Conservation (phyloP, 2,113 vertebrate genomes). For the Spea multiplicata region DNA sequence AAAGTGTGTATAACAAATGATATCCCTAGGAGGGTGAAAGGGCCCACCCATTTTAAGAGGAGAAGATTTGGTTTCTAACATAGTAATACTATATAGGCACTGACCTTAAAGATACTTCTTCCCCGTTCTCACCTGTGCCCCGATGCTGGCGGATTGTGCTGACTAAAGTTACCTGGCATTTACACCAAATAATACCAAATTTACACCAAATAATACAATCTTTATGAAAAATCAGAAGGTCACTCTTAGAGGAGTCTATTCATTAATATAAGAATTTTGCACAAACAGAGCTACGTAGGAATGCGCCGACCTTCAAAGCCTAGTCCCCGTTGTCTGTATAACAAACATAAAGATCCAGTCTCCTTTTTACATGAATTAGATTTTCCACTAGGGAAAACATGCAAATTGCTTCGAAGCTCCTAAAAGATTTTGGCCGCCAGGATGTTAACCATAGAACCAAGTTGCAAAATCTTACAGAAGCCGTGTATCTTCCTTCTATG, state of each 20-base stretch:
- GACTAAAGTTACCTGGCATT: conserved; percentile 85
- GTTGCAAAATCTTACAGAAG: no score
- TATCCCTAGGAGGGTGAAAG: conserved; percentile 61
- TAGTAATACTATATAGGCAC: conserved; percentile 86
- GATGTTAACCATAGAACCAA: no score
- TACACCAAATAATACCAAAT: conserved; percentile 72
- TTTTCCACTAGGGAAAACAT: no score
- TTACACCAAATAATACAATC: conserved; percentile 63
- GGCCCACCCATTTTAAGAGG: conserved; percentile 63
- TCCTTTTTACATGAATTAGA: not conserved
- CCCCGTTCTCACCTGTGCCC: conserved; percentile 69
- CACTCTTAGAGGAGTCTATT: conserved; percentile 41
- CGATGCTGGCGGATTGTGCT: conserved; percentile 73
- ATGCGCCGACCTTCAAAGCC: not conserved
- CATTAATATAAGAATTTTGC: conserved; percentile 24
- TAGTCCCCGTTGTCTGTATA: not conserved
- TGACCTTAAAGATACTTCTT: conserved; percentile 82
- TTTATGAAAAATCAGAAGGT: conserved; percentile 52
- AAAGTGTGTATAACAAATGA: conserved; percentile 63
- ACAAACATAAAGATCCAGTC: not conserved
- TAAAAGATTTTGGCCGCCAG: no score
- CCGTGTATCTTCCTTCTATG: no score
- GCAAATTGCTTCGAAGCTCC: no score
- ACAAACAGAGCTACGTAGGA: not conserved
- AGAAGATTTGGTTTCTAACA: conserved; percentile 70